Conservation (phyloP, 2,113 vertebrate species). For the Copsychus sechellarum region DNA sequence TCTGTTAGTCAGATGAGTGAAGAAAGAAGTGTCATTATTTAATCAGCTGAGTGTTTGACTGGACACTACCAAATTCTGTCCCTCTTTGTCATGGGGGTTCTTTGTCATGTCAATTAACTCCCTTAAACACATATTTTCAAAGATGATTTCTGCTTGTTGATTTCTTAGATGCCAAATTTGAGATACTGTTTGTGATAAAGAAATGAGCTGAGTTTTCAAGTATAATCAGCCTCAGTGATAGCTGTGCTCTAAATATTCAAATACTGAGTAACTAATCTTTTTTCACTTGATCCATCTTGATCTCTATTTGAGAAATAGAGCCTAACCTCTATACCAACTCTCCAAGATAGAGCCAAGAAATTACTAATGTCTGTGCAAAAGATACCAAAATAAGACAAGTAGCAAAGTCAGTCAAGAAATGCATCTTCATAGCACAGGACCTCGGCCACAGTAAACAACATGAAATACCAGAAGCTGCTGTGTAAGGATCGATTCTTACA, state of each 20-base stretch:
- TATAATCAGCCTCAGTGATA: not conserved
- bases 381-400: not conserved
- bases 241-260: not conserved
- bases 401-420: not conserved
- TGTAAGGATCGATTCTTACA: not conserved
- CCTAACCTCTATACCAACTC: not conserved
- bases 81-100: not conserved
- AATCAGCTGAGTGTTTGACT: not conserved
- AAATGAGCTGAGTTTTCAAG: not conserved
- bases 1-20: not conserved
- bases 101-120: not conserved
- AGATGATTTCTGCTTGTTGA: not conserved
- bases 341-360: not conserved
- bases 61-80: not conserved
- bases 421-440: not conserved
- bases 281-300: not conserved
- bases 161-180: not conserved
- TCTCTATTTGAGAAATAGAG: not conserved
- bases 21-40: not conserved
- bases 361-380: not conserved
- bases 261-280: not conserved
- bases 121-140: not conserved
- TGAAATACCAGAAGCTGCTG: not conserved
- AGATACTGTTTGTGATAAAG: not conserved
- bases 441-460: not conserved